These are phyloP conservation scores for Steatocranus sp. DNA, from an alignment of 2,797 vertebrate genomes.

Conservation along the genomic window DNA sequence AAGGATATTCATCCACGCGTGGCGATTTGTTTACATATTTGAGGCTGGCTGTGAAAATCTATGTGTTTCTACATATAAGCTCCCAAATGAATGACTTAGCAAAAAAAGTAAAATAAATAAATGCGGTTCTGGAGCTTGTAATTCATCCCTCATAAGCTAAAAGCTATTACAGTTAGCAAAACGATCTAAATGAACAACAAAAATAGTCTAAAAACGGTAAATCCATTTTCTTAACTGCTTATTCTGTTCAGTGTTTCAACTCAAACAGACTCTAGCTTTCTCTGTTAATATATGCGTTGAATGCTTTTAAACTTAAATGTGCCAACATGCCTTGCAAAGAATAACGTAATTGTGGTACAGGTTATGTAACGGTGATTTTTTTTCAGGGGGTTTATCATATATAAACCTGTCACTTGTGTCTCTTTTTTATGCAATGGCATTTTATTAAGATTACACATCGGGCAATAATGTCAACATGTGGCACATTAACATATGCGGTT, in stretches of 20 bases:
- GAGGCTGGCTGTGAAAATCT: background rate
- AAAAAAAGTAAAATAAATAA: background rate
- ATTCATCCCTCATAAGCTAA: background rate
- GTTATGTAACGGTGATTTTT: background rate
- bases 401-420: background rate
- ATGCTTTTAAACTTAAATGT: background rate
- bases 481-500: background rate
- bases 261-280: background rate
- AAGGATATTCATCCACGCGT: background rate
- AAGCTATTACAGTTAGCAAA: background rate
- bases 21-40: background rate
- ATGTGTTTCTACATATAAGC: background rate
- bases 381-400: background rate
- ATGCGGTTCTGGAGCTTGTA: accelerated
- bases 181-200: background rate
- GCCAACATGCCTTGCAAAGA: background rate
- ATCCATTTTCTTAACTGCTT: background rate
- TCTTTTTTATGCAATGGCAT: background rate
- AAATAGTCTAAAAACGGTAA: background rate
- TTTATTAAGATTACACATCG: slow-evolving; percentile 17
- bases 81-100: background rate
- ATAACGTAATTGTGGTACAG: background rate
- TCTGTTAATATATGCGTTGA: background rate
- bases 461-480: slow-evolving; percentile 27
- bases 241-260: background rate